Base-by-base conservation (phyloP, 2,797 vertebrate species). In the Acanthurus lineatus region DNA sequence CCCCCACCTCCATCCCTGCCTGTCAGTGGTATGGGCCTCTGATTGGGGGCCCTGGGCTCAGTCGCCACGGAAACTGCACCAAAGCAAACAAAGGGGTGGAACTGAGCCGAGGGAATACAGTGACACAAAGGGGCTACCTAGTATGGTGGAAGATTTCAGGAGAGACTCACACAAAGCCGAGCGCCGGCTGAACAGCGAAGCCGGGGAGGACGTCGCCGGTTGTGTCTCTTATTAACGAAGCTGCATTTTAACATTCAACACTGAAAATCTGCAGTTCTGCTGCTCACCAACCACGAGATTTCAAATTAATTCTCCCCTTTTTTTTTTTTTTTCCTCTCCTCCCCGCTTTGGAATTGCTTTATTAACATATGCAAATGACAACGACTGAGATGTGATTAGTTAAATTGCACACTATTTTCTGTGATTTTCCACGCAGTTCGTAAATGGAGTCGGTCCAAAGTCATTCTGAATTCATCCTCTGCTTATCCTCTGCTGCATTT, bases 1-100 rank as follows among this genome's bases (percentile, higher is more conserved):
- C 28, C 28, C 28, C 28, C 28, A n/a, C 28, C 20, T 17, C 73
- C 66, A 54, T 65, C 67, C 54, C 71, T 77, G 75, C 72, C 82
- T 90, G 88, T 91, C 91, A 93, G 88, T 87, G 87, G 83, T 89
- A 76, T 89, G 91, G 92, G 93, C 93, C 92, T 91, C 91, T 93
- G 94, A 94, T 91, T 91, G 90, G 94, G 92, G 93, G 89, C 91
- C 92, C 87, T 81, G 83, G 76, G 91, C 90, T 93, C 91, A 84
- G 94, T 96, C 77, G 66, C 92, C 94, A 95, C 89, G 90, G 94
- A 93, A 94, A 96, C 95, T 83, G 90, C 92, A 91, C 92, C 92
- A 94, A 94, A 95, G 94, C 94, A 95, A 96, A 95, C 94, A 96
- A 95, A 94, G 91, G 90, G 92, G 90, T 88, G 90, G 94, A 94